Base-by-base conservation (phyloP, 2,113 vertebrate genomes). In the Clupea harengus region DNA sequence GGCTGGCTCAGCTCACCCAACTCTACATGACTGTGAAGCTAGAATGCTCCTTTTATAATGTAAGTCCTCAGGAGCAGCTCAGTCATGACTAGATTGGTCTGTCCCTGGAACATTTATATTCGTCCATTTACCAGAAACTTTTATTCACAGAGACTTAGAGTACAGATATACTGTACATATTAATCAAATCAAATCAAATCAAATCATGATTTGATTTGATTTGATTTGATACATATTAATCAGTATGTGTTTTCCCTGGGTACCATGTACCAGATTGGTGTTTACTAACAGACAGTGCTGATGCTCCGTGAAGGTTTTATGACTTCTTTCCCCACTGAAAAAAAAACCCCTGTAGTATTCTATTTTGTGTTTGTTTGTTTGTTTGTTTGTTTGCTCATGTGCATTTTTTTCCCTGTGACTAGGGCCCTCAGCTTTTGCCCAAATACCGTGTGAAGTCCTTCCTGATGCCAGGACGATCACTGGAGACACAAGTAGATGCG, bases 11-110 rank as follows among this genome's bases (percentile, higher is more conserved):
- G 87, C 88, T 99, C 89, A 97, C 97, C 1, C 98, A 97, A 81
- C 96, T 99, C 57, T 96, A 96, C 92, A 93, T 99, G 89, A 95
- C 96, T 2, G 89, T 96, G 9, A 93, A 92, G 87, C 89, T 99
- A 25, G 98, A 99, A 84, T 99, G 97, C 89, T 97, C 96, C 0
- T 97, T 94, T 91, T 98, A 99, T 87, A 83, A 96, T 94, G 96
- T 97, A 92, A 83, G 88, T 85, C 9, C 67, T 49, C 39, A 22
- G 25, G 75, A 75, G 17, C 15, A 18, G 11, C 3, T 85, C 81
- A 39, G 28, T 11, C 47, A 49, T 49, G 13, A 49, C 47, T 49
- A 49, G 7, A 49, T 11, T 49, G 47, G 9, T 49, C 47, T 49
- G 47, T 8, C 47, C 47, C 8, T 49, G 47, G 9, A 49, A 49